Conservation (phyloP, 2,113 vertebrate genomes). For the Solea senegalensis region DNA sequence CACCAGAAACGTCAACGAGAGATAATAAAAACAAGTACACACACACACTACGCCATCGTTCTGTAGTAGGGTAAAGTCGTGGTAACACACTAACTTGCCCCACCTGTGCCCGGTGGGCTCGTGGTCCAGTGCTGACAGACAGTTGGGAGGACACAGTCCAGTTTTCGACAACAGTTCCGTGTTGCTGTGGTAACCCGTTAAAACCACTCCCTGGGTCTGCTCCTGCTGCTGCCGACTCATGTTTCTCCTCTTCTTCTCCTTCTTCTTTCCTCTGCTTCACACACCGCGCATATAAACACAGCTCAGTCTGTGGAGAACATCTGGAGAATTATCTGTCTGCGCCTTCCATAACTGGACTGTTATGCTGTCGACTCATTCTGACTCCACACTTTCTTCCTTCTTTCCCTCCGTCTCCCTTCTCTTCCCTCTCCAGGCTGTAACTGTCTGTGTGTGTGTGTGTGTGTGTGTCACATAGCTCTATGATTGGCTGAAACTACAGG, state of each 20-base stretch:
- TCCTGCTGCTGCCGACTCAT: constrained; percentile 74
- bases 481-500: constrained; percentile 56
- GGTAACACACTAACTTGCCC: neutral
- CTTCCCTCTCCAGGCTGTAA: constrained; percentile 9
- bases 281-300: constrained; percentile 24
- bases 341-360: neutral
- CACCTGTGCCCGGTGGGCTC: constrained; percentile 59
- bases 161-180: constrained; percentile 53
- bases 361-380: constrained; percentile 24
- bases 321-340: neutral
- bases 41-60: neutral
- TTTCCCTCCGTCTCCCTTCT: neutral
- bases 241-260: constrained; percentile 54
- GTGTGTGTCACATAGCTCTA: neutral
- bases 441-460: neutral
- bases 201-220: constrained; percentile 76
- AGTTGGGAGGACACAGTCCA: constrained; percentile 25
- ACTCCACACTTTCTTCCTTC: constrained; percentile 11
- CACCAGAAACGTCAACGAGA: too few relatives aligned
- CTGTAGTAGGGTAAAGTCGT: neutral
- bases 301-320: neutral
- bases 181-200: constrained; percentile 81
- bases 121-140: constrained; percentile 26
- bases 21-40: too few relatives aligned
- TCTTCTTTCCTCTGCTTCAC: neutral